These are phyloP conservation scores for Tortrix viridana DNA, from an alignment of 2,888 invertebrate genomes.

Conservation along the genomic window DNA sequence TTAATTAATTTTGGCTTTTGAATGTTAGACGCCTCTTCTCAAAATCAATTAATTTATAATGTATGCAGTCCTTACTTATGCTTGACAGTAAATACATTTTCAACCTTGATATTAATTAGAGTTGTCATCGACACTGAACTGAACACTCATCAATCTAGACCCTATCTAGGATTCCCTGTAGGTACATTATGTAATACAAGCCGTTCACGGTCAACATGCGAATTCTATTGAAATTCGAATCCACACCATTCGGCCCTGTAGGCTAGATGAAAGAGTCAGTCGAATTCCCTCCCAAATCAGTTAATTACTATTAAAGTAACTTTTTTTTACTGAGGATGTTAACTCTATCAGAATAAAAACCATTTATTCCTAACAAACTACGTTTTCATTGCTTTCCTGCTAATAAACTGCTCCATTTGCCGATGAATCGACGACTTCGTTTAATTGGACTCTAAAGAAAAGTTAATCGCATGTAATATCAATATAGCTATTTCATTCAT, in stretches of 20 bases:
- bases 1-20: slow-evolving; percentile 38
- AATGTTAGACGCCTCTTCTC: slow-evolving; percentile 17
- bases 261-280: no score
- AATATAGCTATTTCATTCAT: slow-evolving; percentile 30
- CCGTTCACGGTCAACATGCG: no score
- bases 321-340: slow-evolving; percentile 2
- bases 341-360: slow-evolving; percentile 24
- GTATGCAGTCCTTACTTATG: not conserved
- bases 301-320: no score
- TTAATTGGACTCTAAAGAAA: slow-evolving; percentile 32
- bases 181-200: no score
- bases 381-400: slow-evolving; percentile 32
- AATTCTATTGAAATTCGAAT: no score
- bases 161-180: no score
- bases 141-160: no score
- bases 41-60: not conserved
- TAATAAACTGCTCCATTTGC: slow-evolving; percentile 30
- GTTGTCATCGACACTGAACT: no score
- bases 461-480: slow-evolving; percentile 33
- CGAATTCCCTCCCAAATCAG: no score
- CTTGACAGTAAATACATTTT: no score
- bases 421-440: slow-evolving; percentile 34
- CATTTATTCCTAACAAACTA: slow-evolving; percentile 17
- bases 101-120: no score
- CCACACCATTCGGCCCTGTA: no score